Evolutionary conservation across 2,797 vertebrate species (phyloP), one percentile per base, ranked within the genome.

Genomic region (Zenarchopterus dispar): DNA sequence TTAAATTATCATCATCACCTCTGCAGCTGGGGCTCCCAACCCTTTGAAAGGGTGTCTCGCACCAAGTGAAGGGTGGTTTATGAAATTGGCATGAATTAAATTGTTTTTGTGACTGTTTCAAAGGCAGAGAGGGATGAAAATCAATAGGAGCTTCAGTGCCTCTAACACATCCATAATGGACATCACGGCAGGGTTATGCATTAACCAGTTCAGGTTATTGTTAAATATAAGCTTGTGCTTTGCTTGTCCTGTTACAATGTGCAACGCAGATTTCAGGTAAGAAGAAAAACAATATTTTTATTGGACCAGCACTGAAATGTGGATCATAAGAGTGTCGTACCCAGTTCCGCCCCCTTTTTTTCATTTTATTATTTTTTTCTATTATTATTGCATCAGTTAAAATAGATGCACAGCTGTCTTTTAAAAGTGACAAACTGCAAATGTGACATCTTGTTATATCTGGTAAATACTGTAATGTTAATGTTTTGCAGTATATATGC

Each of bases 121-220:
- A 13, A 11, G 5, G 23, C 19, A 11, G 6, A 45, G 22, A 47
- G 0, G 2, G 52, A 39, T 57, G 26, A 19, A 56, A 19, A 47
- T 36, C 16, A 71, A 26, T 7, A n/a, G 17, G 36, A 10, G 11
- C 15, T 53, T 24, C 43, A 9, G 26, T 43, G 10, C n/a, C 15
- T 58, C 21, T 18, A 43, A 50, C 44, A 42, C 48, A 43, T 44
- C 36, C 6, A 48, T 23, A 49, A 64, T 15, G 7, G 17, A 26
- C 56, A 21, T 26, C 28, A 59, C 15, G 23, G 49, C 44, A 36
- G 1, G 36, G n/a, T 19, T 23, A 39, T n/a, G n/a, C 10, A 1
- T 8, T 21, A n/a, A n/a, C n/a, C n/a, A 17, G 16, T 21, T 39
- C 31, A 15, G 9, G 28, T n/a, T 1, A 0, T 22, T 2, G 9